Conservation (phyloP, 1,140 invertebrate species). For the Zaprionus inermis region DNA sequence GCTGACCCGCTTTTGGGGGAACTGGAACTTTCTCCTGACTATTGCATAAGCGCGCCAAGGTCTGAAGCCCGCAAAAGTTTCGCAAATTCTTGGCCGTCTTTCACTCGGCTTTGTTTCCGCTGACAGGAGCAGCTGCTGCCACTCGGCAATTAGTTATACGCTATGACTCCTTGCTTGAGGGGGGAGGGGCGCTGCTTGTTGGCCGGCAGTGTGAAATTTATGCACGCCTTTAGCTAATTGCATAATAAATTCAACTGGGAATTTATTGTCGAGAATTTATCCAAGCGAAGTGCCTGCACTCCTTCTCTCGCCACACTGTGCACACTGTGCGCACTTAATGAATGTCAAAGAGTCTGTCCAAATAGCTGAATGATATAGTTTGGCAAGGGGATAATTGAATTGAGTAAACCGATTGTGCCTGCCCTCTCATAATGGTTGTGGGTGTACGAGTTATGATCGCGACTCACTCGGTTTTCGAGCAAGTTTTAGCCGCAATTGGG, state of each 20-base stretch:
- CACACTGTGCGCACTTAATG: constrained; percentile 46
- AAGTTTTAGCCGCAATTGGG: neutral
- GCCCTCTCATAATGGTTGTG: constrained; percentile 39
- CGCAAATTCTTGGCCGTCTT: constrained; percentile 31
- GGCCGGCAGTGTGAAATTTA: constrained; percentile 45
- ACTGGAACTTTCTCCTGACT: neutral
- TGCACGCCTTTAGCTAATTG: constrained; percentile 72
- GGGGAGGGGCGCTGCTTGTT: constrained; percentile 23
- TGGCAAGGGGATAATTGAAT: constrained; percentile 21
- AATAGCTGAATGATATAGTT: constrained; percentile 48
- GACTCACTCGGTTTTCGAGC: constrained; percentile 35
- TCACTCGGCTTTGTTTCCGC: constrained; percentile 41
- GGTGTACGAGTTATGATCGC: constrained; percentile 35
- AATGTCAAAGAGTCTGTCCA: constrained; percentile 67
- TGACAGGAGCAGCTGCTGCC: constrained; percentile 43
- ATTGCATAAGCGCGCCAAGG: constrained; percentile 4
- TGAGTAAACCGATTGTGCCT: constrained; percentile 11
- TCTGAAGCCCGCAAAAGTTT: neutral
- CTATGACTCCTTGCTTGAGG: constrained; percentile 10
- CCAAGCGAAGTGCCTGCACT: constrained; percentile 10
- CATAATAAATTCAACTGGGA: constrained; percentile 71
- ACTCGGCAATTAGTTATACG: constrained; percentile 35
- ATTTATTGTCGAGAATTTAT: constrained; percentile 63
- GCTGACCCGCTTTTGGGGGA: neutral
- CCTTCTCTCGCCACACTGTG: neutral